Conservation (phyloP, 2,888 invertebrate genomes). For the Seira ritae region DNA sequence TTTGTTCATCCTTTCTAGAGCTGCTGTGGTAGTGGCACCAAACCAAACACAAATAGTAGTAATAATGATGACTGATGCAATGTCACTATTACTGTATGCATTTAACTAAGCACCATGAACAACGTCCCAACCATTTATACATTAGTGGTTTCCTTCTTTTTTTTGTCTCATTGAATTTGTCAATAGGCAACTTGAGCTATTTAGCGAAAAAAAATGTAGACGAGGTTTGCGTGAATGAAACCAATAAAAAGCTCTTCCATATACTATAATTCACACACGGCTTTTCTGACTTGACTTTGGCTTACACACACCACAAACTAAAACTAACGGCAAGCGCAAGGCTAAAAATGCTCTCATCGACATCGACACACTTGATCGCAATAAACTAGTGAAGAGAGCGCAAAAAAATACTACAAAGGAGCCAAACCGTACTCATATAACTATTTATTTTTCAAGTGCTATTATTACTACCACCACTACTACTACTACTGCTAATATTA, state of each 20-base stretch:
- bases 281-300: conserved; percentile 26
- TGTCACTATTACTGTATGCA: background rate
- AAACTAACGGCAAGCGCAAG: too few species aligned
- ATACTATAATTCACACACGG: too few species aligned
- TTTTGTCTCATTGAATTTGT: conserved; percentile 45
- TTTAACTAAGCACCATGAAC: too few species aligned
- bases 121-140: too few species aligned
- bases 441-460: too few species aligned
- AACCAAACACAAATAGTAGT: background rate
- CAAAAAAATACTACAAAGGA: background rate
- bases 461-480: too few species aligned
- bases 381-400: background rate
- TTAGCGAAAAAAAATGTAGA: conserved; percentile 28
- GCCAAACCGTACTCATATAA: too few species aligned
- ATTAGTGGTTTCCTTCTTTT: background rate
- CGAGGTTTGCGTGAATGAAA: conserved; percentile 58
- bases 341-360: background rate
- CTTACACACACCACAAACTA: background rate
- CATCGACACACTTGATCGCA: conserved; percentile 11
- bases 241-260: conserved; percentile 53
- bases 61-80: background rate
- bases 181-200: conserved; percentile 33
- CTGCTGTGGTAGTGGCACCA: too few species aligned
- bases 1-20: too few species aligned
- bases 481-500: too few species aligned